A percentile compares a stretch with the other conserved stretches of the same genome.
phyloP scores from a whole-genome alignment of 1,140 invertebrate species.

The Rhizoglyphus robini region DNA sequence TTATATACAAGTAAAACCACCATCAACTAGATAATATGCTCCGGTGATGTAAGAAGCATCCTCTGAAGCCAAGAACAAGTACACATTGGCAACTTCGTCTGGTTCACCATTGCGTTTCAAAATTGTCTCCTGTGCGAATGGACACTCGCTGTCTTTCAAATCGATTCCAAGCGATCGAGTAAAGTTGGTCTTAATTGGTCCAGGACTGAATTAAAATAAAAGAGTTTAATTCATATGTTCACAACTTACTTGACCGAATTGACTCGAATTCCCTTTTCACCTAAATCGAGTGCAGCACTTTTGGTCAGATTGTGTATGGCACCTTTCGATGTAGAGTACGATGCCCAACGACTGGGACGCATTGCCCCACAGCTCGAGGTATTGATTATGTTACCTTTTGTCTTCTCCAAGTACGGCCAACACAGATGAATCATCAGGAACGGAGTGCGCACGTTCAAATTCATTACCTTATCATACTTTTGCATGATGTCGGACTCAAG shows the following conservation, averaged over 20 bases:
- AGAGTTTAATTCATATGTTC: no score
- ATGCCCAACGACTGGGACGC: slow-evolving; percentile 35
- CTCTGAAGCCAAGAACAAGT: slow-evolving; percentile 69
- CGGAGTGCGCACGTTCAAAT: not conserved
- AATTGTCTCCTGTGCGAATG: not conserved
- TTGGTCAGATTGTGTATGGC: slow-evolving; percentile 34
- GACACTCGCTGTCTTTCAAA: not conserved
- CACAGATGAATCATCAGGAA: slow-evolving; percentile 55
- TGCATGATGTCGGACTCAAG: slow-evolving; percentile 10
- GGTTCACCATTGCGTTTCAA: slow-evolving; percentile 41
- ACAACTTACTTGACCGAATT: slow-evolving; percentile 15
- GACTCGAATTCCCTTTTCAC: slow-evolving; percentile 29
- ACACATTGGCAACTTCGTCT: slow-evolving; percentile 60
- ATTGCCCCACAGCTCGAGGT: slow-evolving; percentile 69
- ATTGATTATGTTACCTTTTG: slow-evolving; percentile 72
- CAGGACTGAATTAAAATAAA: not conserved
- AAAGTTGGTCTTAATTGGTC: slow-evolving; percentile 11
- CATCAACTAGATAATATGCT: slow-evolving; percentile 61
- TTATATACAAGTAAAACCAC: no score
- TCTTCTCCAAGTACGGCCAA: slow-evolving; percentile 60
- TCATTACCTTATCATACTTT: slow-evolving; percentile 5
- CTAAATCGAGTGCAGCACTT: slow-evolving; percentile 33
- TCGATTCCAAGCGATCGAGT: slow-evolving; percentile 4
- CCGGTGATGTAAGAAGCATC: slow-evolving; percentile 66
- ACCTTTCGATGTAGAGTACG: slow-evolving; percentile 33